Evolutionary conservation across 1,140 invertebrate species (phyloP).

Genomic region (Leptinotarsa lineolata): DNA sequence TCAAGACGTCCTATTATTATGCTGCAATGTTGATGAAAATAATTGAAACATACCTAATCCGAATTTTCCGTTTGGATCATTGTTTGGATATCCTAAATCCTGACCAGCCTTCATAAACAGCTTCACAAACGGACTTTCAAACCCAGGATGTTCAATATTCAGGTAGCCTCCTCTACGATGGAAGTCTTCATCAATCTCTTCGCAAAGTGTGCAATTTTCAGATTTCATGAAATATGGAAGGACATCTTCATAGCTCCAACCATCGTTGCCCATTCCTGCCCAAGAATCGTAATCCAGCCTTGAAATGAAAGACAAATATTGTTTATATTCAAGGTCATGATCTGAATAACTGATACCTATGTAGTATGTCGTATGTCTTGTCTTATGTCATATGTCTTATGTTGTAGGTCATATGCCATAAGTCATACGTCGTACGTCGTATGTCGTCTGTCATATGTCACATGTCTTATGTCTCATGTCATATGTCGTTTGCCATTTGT

Average conservation of each 20-base stretch:
- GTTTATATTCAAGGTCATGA: too few species aligned
- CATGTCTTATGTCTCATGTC: too few species aligned
- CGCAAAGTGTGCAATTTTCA: constrained; percentile 64
- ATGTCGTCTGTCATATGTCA: too few species aligned
- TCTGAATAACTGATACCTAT: too few species aligned
- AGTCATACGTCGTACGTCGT: too few species aligned
- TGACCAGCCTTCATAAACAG: constrained; percentile 69
- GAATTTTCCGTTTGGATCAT: constrained; percentile 65
- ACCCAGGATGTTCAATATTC: constrained; percentile 68
- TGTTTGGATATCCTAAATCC: constrained; percentile 72
- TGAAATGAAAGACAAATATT: background rate
- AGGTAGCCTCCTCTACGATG: constrained; percentile 65
- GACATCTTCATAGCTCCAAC: constrained; percentile 86
- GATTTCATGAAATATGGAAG: constrained; percentile 83
- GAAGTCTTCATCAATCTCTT: constrained; percentile 50
- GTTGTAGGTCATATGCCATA: too few species aligned
- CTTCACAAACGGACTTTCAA: constrained; percentile 63
- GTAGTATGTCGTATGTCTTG: too few species aligned
- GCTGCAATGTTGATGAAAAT: too few species aligned
- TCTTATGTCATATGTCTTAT: too few species aligned
- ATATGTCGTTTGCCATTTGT: too few species aligned
- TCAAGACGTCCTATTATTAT: too few species aligned
- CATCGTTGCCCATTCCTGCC: constrained; percentile 74
- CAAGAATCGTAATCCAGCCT: constrained; percentile 70
- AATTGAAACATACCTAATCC: constrained; percentile 58